Conservation (phyloP, 2,888 invertebrate genomes). For the Calephelis perditalis region DNA sequence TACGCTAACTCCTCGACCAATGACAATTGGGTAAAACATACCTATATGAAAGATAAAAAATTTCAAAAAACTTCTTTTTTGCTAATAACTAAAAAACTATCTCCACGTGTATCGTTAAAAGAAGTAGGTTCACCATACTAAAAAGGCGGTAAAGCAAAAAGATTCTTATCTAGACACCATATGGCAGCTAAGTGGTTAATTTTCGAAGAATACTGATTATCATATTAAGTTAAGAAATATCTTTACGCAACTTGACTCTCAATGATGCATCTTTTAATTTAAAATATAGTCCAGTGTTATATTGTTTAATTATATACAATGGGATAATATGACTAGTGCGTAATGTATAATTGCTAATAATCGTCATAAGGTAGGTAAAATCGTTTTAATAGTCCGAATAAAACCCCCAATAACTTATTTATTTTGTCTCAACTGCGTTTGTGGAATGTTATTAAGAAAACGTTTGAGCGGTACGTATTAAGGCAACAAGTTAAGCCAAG, state of each 20-base stretch:
- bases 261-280: too few species aligned
- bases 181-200: not conserved
- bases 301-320: too few species aligned
- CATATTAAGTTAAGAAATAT: too few species aligned
- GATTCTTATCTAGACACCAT: constrained; percentile 1
- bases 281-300: too few species aligned
- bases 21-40: too few species aligned
- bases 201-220: not conserved
- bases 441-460: constrained; percentile 11
- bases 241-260: too few species aligned
- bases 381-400: not conserved
- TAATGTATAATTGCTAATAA: too few species aligned
- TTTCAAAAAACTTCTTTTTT: too few species aligned
- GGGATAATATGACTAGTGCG: too few species aligned
- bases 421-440: constrained; percentile 1
- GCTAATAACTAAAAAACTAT: not conserved
- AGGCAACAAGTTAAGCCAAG: constrained; percentile 10
- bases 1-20: too few species aligned
- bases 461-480: constrained; percentile 9
- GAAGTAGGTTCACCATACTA: not conserved
- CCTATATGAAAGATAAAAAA: too few species aligned
- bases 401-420: constrained; percentile 8
- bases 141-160: constrained; percentile 4
- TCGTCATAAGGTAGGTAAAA: too few species aligned
- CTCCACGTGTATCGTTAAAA: not conserved